A percentile compares a stretch with the other conserved stretches of the same genome.
Conservation (phyloP, 2,888 invertebrate species). For the Cosmia trapezina region DNA sequence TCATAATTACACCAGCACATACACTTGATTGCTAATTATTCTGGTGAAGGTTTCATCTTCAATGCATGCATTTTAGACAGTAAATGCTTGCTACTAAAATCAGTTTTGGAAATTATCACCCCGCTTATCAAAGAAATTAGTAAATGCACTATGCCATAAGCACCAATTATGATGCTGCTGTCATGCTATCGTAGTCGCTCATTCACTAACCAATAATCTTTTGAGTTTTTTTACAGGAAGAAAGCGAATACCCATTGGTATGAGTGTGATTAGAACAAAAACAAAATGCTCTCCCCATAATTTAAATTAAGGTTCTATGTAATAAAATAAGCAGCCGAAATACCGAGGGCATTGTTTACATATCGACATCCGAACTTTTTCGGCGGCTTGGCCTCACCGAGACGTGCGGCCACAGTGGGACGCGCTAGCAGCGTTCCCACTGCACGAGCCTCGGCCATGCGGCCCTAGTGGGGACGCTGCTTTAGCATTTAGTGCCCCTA, state of each 20-base stretch:
- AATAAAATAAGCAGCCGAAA: neutral
- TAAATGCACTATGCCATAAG: neutral
- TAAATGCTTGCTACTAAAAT: neutral
- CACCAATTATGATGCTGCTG: neutral
- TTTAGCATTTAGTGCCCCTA: too few species aligned
- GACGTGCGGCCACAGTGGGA: too few species aligned
- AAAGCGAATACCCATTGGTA: neutral
- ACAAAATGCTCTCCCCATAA: neutral
- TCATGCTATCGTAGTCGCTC: neutral
- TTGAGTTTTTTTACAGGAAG: constrained; percentile 9
- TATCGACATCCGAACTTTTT: neutral
- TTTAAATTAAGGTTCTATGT: neutral
- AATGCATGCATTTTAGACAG: neutral
- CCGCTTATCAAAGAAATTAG: neutral
- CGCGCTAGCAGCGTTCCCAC: too few species aligned
- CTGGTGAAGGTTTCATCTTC: neutral
- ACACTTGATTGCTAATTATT: constrained; percentile 11
- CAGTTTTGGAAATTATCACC: neutral
- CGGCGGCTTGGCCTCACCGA: too few species aligned
- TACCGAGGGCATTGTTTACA: neutral
- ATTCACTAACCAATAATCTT: neutral
- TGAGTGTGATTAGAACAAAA: neutral
- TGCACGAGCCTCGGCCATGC: too few species aligned
- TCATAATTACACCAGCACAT: neutral
- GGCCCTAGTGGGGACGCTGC: too few species aligned